A percentile compares a stretch with the other conserved stretches of the same genome.
These are phyloP conservation scores for Eupithecia insigniata DNA, from an alignment of 2,888 invertebrate genomes.

Conservation along the genomic window DNA sequence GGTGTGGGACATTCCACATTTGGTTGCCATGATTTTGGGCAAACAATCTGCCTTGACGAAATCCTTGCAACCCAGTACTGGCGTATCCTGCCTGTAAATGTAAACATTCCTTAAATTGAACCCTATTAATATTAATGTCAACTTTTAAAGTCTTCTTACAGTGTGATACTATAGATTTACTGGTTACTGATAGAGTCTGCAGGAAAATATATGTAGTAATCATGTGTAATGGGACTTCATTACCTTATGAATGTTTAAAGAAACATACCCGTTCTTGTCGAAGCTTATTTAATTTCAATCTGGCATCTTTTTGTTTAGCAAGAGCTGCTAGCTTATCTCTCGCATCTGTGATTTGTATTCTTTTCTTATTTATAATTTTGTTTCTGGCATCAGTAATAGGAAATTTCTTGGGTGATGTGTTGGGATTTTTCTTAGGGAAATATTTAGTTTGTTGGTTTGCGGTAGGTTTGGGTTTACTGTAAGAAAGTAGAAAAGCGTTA, in stretches of 20 bases:
- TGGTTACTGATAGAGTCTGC: neutral
- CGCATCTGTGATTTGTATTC: slow-evolving; percentile 90
- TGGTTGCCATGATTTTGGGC: slow-evolving; percentile 55
- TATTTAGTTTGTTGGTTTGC: slow-evolving; percentile 47
- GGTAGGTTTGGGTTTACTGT: slow-evolving; percentile 48
- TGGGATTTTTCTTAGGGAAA: slow-evolving; percentile 29
- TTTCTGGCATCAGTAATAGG: slow-evolving; percentile 88
- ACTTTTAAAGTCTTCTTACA: neutral
- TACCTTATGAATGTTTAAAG: neutral
- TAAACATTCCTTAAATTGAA: neutral
- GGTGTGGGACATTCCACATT: slow-evolving; percentile 50
- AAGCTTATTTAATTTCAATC: slow-evolving; percentile 88
- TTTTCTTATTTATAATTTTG: slow-evolving; percentile 91
- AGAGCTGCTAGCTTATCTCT: slow-evolving; percentile 91
- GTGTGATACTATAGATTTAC: neutral
- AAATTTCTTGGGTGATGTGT: slow-evolving; percentile 43
- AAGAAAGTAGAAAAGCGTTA: slow-evolving; percentile 2
- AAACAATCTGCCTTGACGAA: slow-evolving; percentile 50
- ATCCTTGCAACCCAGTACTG: slow-evolving; percentile 21
- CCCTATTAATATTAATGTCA: neutral
- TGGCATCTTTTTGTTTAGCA: slow-evolving; percentile 90
- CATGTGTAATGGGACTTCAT: neutral
- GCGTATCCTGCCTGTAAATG: slow-evolving; percentile 20
- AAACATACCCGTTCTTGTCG: slow-evolving; percentile 75
- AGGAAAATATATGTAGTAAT: neutral